These are phyloP conservation scores for Macrostomum cliftonense DNA, from an alignment of 2,888 invertebrate genomes.

Conservation along the genomic window DNA sequence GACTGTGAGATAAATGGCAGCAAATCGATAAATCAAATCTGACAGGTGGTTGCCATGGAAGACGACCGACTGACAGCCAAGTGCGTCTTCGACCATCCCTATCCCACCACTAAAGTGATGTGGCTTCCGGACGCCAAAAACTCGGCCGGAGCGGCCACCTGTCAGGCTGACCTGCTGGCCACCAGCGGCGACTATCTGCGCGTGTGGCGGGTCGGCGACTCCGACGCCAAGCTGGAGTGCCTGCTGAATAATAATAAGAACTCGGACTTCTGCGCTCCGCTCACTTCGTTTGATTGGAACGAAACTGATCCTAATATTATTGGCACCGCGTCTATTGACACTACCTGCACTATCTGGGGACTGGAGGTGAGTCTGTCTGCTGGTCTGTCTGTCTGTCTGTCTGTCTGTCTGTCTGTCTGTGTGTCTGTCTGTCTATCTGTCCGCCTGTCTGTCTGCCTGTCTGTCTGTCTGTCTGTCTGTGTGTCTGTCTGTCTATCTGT, in stretches of 20 bases:
- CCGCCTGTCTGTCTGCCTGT: too few species aligned
- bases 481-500: too few species aligned
- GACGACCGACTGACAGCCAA: conserved; percentile 90
- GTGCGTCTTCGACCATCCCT: conserved; percentile 93
- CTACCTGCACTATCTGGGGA: conserved; percentile 98
- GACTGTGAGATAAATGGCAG: too few species aligned
- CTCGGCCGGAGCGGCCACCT: conserved; percentile 32
- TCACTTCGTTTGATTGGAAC: conserved; percentile 99
- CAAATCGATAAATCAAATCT: too few species aligned
- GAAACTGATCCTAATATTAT: conserved; percentile 94
- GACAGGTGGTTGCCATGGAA: conserved; percentile 67
- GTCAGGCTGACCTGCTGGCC: conserved; percentile 75
- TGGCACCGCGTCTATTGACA: conserved; percentile 93
- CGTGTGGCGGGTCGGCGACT: conserved; percentile 76
- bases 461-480: too few species aligned
- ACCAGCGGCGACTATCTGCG: conserved; percentile 85
- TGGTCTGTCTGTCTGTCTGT: too few species aligned
- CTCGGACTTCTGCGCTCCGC: conserved; percentile 94
- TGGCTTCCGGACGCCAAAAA: conserved; percentile 93
- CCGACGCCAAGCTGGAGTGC: conserved; percentile 69
- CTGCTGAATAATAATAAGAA: conserved; percentile 96
- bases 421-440: too few species aligned
- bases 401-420: too few species aligned
- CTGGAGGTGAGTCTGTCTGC: conserved; percentile 74
- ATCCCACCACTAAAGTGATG: conserved; percentile 97